These are phyloP conservation scores for Andrena fulva DNA, from an alignment of 2,888 invertebrate genomes.

Conservation along the genomic window DNA sequence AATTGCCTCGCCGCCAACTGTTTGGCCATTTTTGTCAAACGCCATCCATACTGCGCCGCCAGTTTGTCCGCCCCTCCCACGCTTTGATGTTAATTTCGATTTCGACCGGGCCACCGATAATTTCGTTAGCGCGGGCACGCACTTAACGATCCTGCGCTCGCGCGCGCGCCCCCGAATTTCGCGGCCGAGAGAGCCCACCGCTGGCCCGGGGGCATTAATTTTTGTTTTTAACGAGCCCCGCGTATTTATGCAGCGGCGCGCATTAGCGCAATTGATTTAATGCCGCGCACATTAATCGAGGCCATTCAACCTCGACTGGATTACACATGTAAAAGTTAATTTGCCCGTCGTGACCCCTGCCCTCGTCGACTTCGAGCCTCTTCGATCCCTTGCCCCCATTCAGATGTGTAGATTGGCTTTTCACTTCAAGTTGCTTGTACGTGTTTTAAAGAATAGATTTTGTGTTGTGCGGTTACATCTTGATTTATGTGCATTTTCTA, in stretches of 20 bases:
- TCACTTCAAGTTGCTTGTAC: not conserved
- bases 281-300: constrained; percentile 60
- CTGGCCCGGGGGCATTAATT: constrained; percentile 59
- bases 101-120: constrained; percentile 44
- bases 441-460: not conserved
- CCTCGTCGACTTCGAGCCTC: constrained; percentile 19
- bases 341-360: constrained; percentile 29
- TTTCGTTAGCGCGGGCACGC: constrained; percentile 45
- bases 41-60: constrained; percentile 15
- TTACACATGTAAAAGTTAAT: constrained; percentile 67
- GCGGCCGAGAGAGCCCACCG: constrained; percentile 20
- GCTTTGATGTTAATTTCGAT: constrained; percentile 60
- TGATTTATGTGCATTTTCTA: not conserved
- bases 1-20: constrained; percentile 1
- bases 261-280: constrained; percentile 67
- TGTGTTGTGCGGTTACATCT: not conserved
- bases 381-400: not conserved
- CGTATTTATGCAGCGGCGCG: constrained; percentile 53
- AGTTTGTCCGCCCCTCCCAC: not conserved
- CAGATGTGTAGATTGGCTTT: not conserved
- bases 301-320: constrained; percentile 54
- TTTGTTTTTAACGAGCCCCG: constrained; percentile 64
- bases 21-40: constrained; percentile 27
- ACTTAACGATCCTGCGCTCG: constrained; percentile 52
- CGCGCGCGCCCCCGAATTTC: constrained; percentile 46